Conservation (phyloP, 2,888 invertebrate species). For the Melieria omissa region DNA sequence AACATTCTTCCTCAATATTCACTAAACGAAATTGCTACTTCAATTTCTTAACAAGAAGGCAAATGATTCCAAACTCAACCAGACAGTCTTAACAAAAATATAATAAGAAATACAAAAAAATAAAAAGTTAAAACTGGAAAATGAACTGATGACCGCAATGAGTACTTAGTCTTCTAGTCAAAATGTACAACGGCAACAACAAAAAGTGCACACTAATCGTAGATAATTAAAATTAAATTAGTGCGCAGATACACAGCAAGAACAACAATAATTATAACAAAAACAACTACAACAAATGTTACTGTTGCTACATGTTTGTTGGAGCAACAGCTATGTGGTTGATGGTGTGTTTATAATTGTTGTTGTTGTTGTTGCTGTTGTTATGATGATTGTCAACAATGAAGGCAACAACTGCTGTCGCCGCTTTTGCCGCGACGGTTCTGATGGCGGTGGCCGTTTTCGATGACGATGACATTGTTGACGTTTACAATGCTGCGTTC, state of each 20-base stretch:
- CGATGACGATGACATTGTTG: neutral
- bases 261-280: slow-evolving; percentile 11
- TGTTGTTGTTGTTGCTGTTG: slow-evolving; percentile 14
- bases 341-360: neutral
- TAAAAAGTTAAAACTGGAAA: too few species aligned
- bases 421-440: neutral
- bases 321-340: neutral
- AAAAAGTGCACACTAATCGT: slow-evolving; percentile 39
- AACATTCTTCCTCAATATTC: neutral
- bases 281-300: neutral
- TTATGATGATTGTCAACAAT: too few species aligned
- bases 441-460: neutral
- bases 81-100: neutral
- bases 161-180: neutral
- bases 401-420: too few species aligned
- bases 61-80: neutral
- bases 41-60: too few species aligned
- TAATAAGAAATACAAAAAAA: neutral
- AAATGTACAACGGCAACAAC: slow-evolving; percentile 6
- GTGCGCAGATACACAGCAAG: slow-evolving; percentile 24
- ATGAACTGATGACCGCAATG: too few species aligned
- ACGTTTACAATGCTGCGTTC: neutral
- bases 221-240: slow-evolving; percentile 41
- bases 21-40: neutral
- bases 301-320: slow-evolving; percentile 6